Evolutionary conservation across 2,888 invertebrate genomes (phyloP), one percentile per base, ranked within the genome.

Genomic region (Eulithis prunata): DNA sequence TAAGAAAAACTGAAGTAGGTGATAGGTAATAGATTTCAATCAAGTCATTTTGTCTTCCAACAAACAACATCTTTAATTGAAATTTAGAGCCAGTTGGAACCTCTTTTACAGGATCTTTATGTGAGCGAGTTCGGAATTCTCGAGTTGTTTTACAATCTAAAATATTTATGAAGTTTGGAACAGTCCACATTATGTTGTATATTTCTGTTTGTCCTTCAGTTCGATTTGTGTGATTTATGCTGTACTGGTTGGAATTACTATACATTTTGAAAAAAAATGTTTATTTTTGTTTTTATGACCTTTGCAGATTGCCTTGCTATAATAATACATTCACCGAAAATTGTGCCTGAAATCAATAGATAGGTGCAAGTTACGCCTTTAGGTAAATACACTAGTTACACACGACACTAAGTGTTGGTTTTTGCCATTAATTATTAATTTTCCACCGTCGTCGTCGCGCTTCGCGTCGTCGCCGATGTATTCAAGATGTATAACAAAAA

Each of bases 171-270:
- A 92, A 91, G 69, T 89, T 86, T 7, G 89, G 86, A 62, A 92
- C 81, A 1, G 86, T 88, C 92, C 92, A 93, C 80, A 84, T 86
- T 75, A 91, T 83, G 2, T 89, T 91, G 64, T 88, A 85, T 69
- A 91, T 88, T 76, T 85, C 89, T 5, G 88, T 91, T 71, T 90
- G 90, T 12, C 90, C 91, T 72, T 91, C 91, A 1, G 85, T 88
- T 28, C 89, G 87, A 38, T 64, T 61, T 1, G 61, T 55, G 49
- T 68, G 58, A 64, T 54, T 64, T 46, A 64, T 58, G 36, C 51
- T 65, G 38, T 60, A 68, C 14, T 68, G 57, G 41, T 54, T 68
- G 11, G 62, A 47, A 58, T 55, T 57, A 12, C 49, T 47, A 43
- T 28, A 59, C 64, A 68, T 64, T 28, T 55, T 62, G 45, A 11